These are phyloP conservation scores for Ostrea denselamellosa DNA, from an alignment of 1,140 invertebrate genomes.

Conservation along the genomic window DNA sequence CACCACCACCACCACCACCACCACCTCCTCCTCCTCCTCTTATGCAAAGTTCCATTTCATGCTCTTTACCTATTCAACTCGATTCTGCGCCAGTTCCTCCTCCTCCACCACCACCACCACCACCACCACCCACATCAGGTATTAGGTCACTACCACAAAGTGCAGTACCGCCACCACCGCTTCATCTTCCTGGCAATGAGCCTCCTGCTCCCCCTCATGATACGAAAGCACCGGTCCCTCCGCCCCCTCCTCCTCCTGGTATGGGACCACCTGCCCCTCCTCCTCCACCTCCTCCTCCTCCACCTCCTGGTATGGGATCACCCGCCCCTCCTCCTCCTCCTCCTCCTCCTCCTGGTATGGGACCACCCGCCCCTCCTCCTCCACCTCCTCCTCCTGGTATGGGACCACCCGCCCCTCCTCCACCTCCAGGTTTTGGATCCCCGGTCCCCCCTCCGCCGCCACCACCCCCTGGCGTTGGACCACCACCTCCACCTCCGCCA, in stretches of 20 bases:
- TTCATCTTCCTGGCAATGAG: too few relatives aligned
- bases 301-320: neutral
- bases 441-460: slow-evolving; percentile 61
- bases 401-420: slow-evolving; percentile 66
- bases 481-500: slow-evolving; percentile 57
- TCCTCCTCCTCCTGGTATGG: neutral
- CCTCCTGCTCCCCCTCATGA: too few relatives aligned
- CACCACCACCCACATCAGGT: slow-evolving; percentile 28
- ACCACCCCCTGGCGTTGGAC: slow-evolving; percentile 59
- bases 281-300: slow-evolving; percentile 30
- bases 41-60: too few relatives aligned
- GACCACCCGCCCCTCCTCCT: slow-evolving; percentile 43
- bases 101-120: slow-evolving; percentile 46
- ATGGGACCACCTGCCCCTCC: slow-evolving; percentile 42
- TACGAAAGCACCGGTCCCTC: too few relatives aligned
- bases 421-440: slow-evolving; percentile 43
- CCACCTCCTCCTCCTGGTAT: slow-evolving; percentile 62
- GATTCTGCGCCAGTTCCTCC: neutral
- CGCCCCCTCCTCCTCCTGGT: neutral
- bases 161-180: slow-evolving; percentile 37
- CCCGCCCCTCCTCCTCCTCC: slow-evolving; percentile 43
- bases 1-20: slow-evolving; percentile 53
- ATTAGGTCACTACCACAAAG: neutral
- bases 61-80: too few relatives aligned
- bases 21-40: neutral